Evolutionary conservation across 1,140 invertebrate species (phyloP).

Genomic region (Prorops nasuta): DNA sequence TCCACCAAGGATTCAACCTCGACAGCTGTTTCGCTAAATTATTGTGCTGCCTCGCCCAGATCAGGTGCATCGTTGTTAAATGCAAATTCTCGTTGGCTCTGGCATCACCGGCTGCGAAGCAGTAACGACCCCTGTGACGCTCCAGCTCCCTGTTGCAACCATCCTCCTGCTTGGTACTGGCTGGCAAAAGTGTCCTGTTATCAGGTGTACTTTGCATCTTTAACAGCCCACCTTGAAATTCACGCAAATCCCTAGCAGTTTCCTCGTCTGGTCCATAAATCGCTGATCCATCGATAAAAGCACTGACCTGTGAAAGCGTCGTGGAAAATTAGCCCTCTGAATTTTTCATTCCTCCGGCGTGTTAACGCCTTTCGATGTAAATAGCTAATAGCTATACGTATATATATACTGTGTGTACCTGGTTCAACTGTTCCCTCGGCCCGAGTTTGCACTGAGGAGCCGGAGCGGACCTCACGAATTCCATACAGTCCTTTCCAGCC

Average conservation of each 20-base stretch:
- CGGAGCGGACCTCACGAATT: constrained; percentile 81
- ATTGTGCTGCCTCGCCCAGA: constrained; percentile 85
- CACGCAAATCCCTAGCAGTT: constrained; percentile 59
- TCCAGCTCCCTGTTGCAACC: constrained; percentile 73
- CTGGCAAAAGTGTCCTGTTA: constrained; percentile 66
- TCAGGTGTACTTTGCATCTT: constrained; percentile 65
- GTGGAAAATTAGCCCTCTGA: too few species aligned
- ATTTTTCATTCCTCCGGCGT: too few species aligned
- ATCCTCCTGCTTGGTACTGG: constrained; percentile 69
- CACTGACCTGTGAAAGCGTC: constrained; percentile 67
- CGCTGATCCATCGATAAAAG: constrained; percentile 87
- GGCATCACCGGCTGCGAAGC: constrained; percentile 75
- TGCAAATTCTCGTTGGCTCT: constrained; percentile 80
- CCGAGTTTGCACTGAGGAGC: constrained; percentile 83
- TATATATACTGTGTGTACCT: constrained; percentile 64
- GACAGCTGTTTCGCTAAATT: constrained; percentile 65
- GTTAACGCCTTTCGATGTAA: too few species aligned
- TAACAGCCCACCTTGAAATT: constrained; percentile 61
- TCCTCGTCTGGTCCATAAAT: constrained; percentile 72
- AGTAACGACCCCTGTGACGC: constrained; percentile 69
- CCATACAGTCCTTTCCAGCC: constrained; percentile 73
- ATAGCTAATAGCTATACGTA: too few species aligned
- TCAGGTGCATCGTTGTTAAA: constrained; percentile 78
- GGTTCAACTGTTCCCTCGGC: constrained; percentile 85
- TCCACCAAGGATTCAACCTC: constrained; percentile 76